Evolutionary conservation across 2,888 invertebrate species (phyloP).

Genomic region (Acholoe squamosa): DNA sequence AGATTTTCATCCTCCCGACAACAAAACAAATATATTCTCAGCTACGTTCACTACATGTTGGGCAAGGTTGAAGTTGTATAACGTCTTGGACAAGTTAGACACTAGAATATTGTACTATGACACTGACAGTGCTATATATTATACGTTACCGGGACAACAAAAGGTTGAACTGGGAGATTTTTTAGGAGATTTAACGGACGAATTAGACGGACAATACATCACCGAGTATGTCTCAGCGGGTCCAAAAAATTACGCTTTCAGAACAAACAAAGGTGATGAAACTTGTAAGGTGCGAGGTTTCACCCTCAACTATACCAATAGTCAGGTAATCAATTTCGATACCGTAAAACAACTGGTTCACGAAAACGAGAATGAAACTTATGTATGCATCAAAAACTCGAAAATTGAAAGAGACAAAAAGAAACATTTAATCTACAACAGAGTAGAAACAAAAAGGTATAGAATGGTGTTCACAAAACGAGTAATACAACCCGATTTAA

Average conservation of each 20-base stretch:
- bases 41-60: conserved; percentile 47
- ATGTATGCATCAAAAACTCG: neutral
- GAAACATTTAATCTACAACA: neutral
- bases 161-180: neutral
- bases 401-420: neutral
- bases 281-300: neutral
- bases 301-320: neutral
- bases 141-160: neutral
- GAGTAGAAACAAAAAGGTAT: neutral
- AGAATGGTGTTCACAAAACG: conserved; percentile 12
- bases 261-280: neutral
- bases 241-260: neutral
- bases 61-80: conserved; percentile 41
- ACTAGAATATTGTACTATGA: conserved; percentile 41
- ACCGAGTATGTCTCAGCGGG: neutral
- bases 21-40: conserved; percentile 35
- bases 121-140: conserved; percentile 48
- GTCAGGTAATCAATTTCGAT: neutral
- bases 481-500: conserved; percentile 36
- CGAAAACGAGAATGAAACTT: neutral
- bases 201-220: conserved; percentile 77
- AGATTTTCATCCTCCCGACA: neutral
- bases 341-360: neutral
- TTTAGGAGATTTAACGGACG: conserved; percentile 7
- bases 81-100: conserved; percentile 74